Evolutionary conservation across 2,113 vertebrate species (phyloP), one percentile per base, ranked within the genome.

Genomic region (Pteropus alecto): DNA sequence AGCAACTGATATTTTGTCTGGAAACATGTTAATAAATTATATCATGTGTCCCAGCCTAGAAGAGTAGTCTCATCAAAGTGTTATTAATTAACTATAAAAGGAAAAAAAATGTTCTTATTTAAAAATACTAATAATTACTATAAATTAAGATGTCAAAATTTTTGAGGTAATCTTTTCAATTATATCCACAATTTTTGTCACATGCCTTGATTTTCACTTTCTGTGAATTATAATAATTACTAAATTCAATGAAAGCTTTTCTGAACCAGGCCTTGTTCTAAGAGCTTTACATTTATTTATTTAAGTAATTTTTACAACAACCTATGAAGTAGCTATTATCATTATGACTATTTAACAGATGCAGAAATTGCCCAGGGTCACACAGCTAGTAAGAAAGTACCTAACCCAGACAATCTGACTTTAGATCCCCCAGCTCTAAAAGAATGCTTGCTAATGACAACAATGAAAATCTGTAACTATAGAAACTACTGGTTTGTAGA

Each of bases 71-170:
- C 43, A 93, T 87, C 58, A 91, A 93, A 91, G 30, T 56, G 18
- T n/a, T 95, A 70, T 38, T 87, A 89, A 90, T 86, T 92, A 93
- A 88, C 21, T 67, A 88, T 71, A 85, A 93, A 93, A 60, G 2
- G 46, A 46, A 76, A 83, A 51, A 48, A 79, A 73, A 78, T 33
- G 19, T n/a, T 90, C 22, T 61, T 61, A 61, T 82, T 61, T 82
- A 8, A 94, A 93, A 78, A 92, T 89, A 67, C 30, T 88, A 87
- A 84, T 78, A 84, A 43, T 88, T 68, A 61, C 56, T 73, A 33
- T 48, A 79, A 84, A 60, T 68, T 67, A 83, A 81, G 83, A 93
- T 11, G 43, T 85, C 35, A 85, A 51, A 94, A 58, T 1, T 16
- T 46, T 76, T 30, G 0, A 46, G 15, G 6, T 51, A 76, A 28